Percentiles rank a stretch among this genome's conserved stretches.
These are phyloP conservation scores for Zaprionus camerounensis DNA, from an alignment of 1,140 invertebrate genomes.

Conservation along the genomic window DNA sequence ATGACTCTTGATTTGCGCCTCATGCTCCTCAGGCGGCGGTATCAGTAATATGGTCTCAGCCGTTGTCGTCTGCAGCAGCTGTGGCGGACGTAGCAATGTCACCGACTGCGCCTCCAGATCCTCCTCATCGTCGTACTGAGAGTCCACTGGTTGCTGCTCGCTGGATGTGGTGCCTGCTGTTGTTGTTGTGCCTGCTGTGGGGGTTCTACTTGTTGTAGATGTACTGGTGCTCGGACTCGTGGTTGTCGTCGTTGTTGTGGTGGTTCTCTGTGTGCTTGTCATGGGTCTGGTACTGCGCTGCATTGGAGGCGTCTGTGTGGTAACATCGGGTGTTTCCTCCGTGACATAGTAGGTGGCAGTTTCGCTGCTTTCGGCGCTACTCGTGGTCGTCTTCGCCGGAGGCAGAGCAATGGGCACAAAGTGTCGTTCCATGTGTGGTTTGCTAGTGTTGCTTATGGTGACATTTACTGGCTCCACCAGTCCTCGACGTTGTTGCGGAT, in stretches of 20 bases:
- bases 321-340: conserved; percentile 54
- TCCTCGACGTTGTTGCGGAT: conserved; percentile 72
- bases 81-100: conserved; percentile 67
- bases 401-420: conserved; percentile 56
- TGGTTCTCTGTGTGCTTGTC: conserved; percentile 15
- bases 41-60: conserved; percentile 79
- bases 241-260: conserved; percentile 19
- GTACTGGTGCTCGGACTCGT: conserved; percentile 31
- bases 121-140: conserved; percentile 71
- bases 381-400: not conserved
- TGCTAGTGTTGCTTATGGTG: conserved; percentile 37
- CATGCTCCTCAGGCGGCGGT: conserved; percentile 79
- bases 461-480: conserved; percentile 65
- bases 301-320: conserved; percentile 47
- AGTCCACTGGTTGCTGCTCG: conserved; percentile 32
- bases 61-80: conserved; percentile 70
- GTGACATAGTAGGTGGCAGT: conserved; percentile 74
- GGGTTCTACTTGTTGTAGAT: conserved; percentile 34
- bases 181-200: conserved; percentile 20
- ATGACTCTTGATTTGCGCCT: conserved; percentile 73
- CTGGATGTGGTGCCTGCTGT: conserved; percentile 12
- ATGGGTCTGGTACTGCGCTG: conserved; percentile 34
- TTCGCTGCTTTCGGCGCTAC: conserved; percentile 45
- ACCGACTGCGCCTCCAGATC: conserved; percentile 78
- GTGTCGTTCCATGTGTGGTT: conserved; percentile 41